Conservation (phyloP, 2,888 invertebrate species). For the Colostygia pectinataria region DNA sequence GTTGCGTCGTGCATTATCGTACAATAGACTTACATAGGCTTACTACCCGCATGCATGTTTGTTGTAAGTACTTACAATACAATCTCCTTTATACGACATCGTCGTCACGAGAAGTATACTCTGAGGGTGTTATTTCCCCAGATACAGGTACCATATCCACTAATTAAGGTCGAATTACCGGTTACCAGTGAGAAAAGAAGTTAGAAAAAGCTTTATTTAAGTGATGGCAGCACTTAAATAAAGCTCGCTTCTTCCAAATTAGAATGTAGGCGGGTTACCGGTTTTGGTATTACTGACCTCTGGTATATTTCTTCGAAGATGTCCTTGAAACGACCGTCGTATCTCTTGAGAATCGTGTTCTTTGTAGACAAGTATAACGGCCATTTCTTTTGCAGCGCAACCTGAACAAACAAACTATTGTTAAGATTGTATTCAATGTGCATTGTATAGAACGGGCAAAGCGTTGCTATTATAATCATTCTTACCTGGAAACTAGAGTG, state of each 20-base stretch:
- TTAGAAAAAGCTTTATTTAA: too few species aligned
- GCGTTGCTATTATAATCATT: conserved; percentile 15
- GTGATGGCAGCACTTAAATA: too few species aligned
- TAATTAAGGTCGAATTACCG: too few species aligned
- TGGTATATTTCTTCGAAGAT: conserved; percentile 95
- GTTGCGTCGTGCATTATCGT: neutral
- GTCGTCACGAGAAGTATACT: conserved; percentile 7
- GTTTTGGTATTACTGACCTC: conserved; percentile 73
- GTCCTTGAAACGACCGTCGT: conserved; percentile 96
- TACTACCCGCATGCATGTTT: too few species aligned
- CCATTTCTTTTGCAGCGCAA: conserved; percentile 92
- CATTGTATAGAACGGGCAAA: neutral
- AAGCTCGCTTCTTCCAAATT: neutral
- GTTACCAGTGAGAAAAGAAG: too few species aligned
- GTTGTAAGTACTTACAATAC: conserved; percentile 24
- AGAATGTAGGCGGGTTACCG: conserved; percentile 14
- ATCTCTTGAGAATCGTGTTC: conserved; percentile 94
- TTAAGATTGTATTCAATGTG: conserved; percentile 4
- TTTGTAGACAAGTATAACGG: conserved; percentile 96
- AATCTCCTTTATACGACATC: conserved; percentile 25
- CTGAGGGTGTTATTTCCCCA: too few species aligned
- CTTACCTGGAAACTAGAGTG: conserved; percentile 91
- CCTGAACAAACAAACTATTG: conserved; percentile 57
- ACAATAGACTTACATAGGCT: conserved; percentile 20
- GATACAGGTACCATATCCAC: too few species aligned